Percentiles rank a stretch among this genome's conserved stretches.
Conservation (phyloP, 2,797 vertebrate genomes). For the Hydrolagus colliei region DNA sequence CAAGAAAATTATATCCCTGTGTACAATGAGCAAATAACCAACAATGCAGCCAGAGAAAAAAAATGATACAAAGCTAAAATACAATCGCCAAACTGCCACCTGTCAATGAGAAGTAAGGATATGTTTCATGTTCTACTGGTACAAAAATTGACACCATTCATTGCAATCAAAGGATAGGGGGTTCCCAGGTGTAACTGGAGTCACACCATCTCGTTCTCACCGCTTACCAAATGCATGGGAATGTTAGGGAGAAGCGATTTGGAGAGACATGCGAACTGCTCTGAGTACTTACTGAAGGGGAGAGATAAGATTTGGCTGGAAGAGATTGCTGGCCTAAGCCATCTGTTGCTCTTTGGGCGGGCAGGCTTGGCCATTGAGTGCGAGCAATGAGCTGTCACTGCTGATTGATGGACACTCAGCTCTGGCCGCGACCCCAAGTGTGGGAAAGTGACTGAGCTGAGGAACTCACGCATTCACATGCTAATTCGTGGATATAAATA, state of each 20-base stretch:
- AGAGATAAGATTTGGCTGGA: slow-evolving; percentile 51
- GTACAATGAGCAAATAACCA: slow-evolving; percentile 1
- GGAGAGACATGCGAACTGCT: slow-evolving; percentile 46
- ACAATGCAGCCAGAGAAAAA: slow-evolving; percentile 21
- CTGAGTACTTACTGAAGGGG: slow-evolving; percentile 40
- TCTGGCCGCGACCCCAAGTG: slow-evolving; percentile 63
- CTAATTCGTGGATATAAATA: slow-evolving; percentile 79
- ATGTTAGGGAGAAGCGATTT: slow-evolving; percentile 47
- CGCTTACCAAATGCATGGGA: slow-evolving; percentile 44
- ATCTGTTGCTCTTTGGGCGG: slow-evolving; percentile 72
- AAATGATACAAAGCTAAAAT: slow-evolving; percentile 14
- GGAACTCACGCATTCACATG: slow-evolving; percentile 73
- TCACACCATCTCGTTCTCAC: slow-evolving; percentile 58
- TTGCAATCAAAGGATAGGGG: slow-evolving; percentile 40
- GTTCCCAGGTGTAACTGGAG: slow-evolving; percentile 56
- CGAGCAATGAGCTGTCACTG: slow-evolving; percentile 77
- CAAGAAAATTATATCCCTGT: neutral
- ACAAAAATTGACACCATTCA: slow-evolving; percentile 42
- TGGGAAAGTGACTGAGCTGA: slow-evolving; percentile 79
- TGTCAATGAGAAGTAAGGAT: slow-evolving; percentile 31
- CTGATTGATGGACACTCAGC: slow-evolving; percentile 73
- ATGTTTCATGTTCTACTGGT: slow-evolving; percentile 46
- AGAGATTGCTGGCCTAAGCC: slow-evolving; percentile 66
- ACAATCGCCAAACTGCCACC: neutral
- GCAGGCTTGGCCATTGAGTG: slow-evolving; percentile 61